Percentiles rank a stretch among this genome's conserved stretches.
These are phyloP conservation scores for Stichodactyla helianthus DNA, from an alignment of 64 coral and sea anemone species.

Conservation along the genomic window DNA sequence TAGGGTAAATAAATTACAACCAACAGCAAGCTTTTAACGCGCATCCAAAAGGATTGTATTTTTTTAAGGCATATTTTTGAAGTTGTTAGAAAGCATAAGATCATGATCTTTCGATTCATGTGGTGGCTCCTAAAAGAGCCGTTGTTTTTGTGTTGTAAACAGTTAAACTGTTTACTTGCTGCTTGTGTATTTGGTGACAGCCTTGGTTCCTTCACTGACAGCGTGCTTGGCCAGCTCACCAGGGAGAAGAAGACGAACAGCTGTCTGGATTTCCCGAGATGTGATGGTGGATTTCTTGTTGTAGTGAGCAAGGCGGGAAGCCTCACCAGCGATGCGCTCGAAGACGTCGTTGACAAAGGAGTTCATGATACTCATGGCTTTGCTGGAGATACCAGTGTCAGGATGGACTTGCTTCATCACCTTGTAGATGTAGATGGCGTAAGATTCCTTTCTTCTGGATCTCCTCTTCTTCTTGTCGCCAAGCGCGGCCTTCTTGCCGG, in stretches of 20 bases:
- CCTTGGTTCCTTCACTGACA: conserved; percentile 28
- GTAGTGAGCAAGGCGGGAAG: conserved; percentile 34
- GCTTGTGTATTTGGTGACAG: conserved; percentile 28
- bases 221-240: conserved; percentile 29
- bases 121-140: conserved; percentile 24
- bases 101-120: not conserved
- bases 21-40: too few species aligned
- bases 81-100: not conserved
- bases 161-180: conserved; percentile 11
- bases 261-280: conserved; percentile 27
- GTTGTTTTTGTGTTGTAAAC: conserved; percentile 16
- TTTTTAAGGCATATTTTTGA: too few species aligned
- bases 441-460: too few species aligned
- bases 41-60: too few species aligned
- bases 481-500: conserved; percentile 13
- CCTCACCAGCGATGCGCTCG: conserved; percentile 30
- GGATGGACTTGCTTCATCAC: too few species aligned
- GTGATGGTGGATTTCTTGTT: conserved; percentile 30
- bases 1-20: too few species aligned
- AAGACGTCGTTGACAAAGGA: conserved; percentile 23
- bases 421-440: too few species aligned
- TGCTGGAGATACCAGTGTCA: too few species aligned
- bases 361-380: too few species aligned
- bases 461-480: conserved; percentile 24
- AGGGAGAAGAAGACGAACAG: too few species aligned